Base-by-base conservation (phyloP, 2,888 invertebrate species). In the Eupithecia pulchellata region DNA sequence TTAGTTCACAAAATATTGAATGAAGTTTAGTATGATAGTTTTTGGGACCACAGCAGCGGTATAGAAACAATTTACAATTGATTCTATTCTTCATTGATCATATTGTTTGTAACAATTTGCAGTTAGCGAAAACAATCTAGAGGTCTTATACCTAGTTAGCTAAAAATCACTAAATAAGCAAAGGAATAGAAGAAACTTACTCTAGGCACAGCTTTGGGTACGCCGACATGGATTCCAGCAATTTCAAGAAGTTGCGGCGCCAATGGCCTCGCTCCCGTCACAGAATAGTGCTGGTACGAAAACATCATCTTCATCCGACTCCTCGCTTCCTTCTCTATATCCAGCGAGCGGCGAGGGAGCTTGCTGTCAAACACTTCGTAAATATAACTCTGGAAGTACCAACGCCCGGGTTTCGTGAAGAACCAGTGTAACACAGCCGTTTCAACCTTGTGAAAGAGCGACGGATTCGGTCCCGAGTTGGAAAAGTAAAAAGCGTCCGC, bases 201-300 rank as follows among this genome's bases (percentile, higher is more conserved):
- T 78, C 85, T 72, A 14, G 87, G 81, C 65, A 91, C 78, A 3
- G 84, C 73, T 74, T 88, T 87, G 3, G 83, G 79, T 67, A 81
- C 77, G 14, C 77, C 79, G 14, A 91, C 83, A 77, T 96, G 95
- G 42, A 95, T 86, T 1, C 96, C 96, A 30, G 94, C 96, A 36
- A 96, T 94, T 85, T 96, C 96, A 39, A 96, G 86, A 0, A 96
- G 85, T 68, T 95, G 95, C 0, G 95, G 95, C 0, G 95, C 82
- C 29, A 90, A 75, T 0, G 95, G 92, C 2, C 94, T 88, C 0
- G 94, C 91, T 0, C 95, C 95, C 58, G 95, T 94, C 27, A 96
- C 79, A 0, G 95, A 94, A 73, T 93, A 95, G 80, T 96, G 96
- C 58, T 95, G 95, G 79, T 96, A 96, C 0, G 95, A 89, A 69